phyloP scores from a whole-genome alignment of 2,888 invertebrate species.

The Cybosia mesomella region DNA sequence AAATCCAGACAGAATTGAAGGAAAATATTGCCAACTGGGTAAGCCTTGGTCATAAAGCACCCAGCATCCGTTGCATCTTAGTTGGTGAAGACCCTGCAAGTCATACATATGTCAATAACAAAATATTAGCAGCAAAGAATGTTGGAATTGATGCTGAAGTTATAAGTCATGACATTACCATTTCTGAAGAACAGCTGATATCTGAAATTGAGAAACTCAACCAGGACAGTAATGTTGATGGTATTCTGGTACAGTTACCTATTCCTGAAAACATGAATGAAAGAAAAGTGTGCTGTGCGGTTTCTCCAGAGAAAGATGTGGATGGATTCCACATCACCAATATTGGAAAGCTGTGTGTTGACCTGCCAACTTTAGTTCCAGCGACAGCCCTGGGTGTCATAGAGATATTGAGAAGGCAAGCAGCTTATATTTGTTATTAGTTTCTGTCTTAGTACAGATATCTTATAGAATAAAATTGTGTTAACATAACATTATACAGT shows the following conservation, averaged over 20 bases:
- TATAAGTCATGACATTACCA: conserved; percentile 85
- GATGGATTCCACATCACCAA: conserved; percentile 96
- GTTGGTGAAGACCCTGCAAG: conserved; percentile 96
- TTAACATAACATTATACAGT: too few relatives aligned
- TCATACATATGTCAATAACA: conserved; percentile 93
- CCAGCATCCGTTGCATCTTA: conserved; percentile 92
- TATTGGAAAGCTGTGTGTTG: conserved; percentile 92
- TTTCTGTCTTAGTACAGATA: too few relatives aligned
- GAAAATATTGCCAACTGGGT: conserved; percentile 89
- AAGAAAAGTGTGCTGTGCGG: conserved; percentile 92
- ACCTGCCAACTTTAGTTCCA: conserved; percentile 91
- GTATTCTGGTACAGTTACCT: conserved; percentile 94
- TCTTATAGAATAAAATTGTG: too few relatives aligned
- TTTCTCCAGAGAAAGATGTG: conserved; percentile 94
- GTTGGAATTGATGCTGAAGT: conserved; percentile 90
- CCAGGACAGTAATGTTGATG: conserved; percentile 90
- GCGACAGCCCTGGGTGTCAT: conserved; percentile 93
- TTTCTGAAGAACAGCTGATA: conserved; percentile 90
- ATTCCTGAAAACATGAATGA: conserved; percentile 93
- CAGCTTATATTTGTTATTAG: neutral
- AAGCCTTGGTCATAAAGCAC: conserved; percentile 87
- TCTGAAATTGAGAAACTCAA: conserved; percentile 89
- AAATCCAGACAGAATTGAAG: conserved; percentile 90
- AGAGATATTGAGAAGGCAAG: conserved; percentile 89
- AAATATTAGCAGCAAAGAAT: conserved; percentile 88